Conservation (phyloP, 2,888 invertebrate species). For the Baccha elongata region DNA sequence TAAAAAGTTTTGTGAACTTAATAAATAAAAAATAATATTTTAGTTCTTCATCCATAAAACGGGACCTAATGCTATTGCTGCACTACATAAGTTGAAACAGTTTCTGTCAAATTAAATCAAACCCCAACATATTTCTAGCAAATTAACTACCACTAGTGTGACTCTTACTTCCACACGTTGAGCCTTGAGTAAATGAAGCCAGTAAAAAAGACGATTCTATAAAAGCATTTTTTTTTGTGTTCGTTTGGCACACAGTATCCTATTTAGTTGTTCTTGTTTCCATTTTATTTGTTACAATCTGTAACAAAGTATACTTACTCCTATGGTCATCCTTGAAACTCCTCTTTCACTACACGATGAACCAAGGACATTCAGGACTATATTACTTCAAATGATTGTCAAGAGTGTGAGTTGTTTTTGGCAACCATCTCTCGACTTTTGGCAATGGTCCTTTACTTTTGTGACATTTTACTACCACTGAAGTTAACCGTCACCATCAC, state of each 20-base stretch:
- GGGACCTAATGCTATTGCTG: too few species aligned
- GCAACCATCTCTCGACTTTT: slow-evolving; percentile 35
- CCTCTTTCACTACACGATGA: not conserved
- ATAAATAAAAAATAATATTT: not conserved
- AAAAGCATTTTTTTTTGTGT: not conserved
- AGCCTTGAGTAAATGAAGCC: slow-evolving; percentile 20
- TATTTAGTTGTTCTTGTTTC: slow-evolving; percentile 17
- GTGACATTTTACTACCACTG: slow-evolving; percentile 37
- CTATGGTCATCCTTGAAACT: slow-evolving; percentile 32
- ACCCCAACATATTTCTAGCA: not conserved
- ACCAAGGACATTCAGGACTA: slow-evolving; percentile 35
- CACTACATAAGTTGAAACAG: slow-evolving; percentile 8
- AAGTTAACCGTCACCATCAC: slow-evolving; percentile 33
- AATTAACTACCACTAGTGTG: slow-evolving; percentile 26
- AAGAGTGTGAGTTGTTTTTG: slow-evolving; percentile 21
- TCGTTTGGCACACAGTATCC: slow-evolving; percentile 22
- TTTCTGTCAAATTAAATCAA: not conserved
- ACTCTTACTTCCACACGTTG: slow-evolving; percentile 26
- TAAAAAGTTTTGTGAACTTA: not conserved
- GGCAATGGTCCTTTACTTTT: slow-evolving; percentile 27
- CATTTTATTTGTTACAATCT: slow-evolving; percentile 26
- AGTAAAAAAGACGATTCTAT: slow-evolving; percentile 26
- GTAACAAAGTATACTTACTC: slow-evolving; percentile 13
- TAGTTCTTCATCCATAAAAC: too few species aligned
- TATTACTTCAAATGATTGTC: slow-evolving; percentile 44